A percentile compares a stretch with the other conserved stretches of the same genome.
phyloP scores from a whole-genome alignment of 2,797 vertebrate genomes.

The Parambassis ranga region DNA sequence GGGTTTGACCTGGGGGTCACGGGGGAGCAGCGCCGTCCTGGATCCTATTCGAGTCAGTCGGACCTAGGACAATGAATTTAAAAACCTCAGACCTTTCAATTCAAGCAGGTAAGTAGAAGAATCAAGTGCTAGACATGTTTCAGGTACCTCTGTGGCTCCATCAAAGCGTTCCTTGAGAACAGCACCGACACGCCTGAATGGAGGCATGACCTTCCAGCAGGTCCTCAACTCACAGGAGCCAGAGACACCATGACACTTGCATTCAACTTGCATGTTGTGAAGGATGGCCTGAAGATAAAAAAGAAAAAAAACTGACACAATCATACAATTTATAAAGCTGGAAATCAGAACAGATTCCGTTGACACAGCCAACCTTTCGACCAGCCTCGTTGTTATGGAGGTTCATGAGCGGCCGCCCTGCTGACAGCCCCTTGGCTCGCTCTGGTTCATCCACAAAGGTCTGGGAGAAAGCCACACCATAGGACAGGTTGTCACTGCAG shows the following conservation, averaged over 20 bases:
- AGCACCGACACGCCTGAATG: conserved; percentile 74
- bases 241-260: conserved; percentile 81
- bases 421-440: conserved; percentile 76
- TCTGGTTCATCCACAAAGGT: conserved; percentile 83
- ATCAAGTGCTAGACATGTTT: not conserved
- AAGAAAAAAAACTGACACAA: not conserved
- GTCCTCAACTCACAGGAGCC: conserved; percentile 82
- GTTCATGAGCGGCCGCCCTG: conserved; percentile 78
- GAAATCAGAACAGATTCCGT: not conserved
- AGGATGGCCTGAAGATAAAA: conserved; percentile 76
- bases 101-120: not conserved
- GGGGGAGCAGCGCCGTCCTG: conserved; percentile 78
- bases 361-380: conserved; percentile 69
- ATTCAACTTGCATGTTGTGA: conserved; percentile 84
- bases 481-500: conserved; percentile 85
- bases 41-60: conserved; percentile 76
- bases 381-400: conserved; percentile 84
- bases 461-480: conserved; percentile 84
- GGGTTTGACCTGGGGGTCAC: conserved; percentile 82
- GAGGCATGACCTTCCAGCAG: conserved; percentile 86
- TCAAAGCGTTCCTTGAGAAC: conserved; percentile 84
- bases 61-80: conserved; percentile 61
- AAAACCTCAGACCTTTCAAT: not conserved
- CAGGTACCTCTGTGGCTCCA: conserved; percentile 79
- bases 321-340: not conserved